Evolutionary conservation across 2,797 vertebrate species (phyloP), one percentile per base, ranked within the genome.

Genomic region (Pagetopsis macropterus): DNA sequence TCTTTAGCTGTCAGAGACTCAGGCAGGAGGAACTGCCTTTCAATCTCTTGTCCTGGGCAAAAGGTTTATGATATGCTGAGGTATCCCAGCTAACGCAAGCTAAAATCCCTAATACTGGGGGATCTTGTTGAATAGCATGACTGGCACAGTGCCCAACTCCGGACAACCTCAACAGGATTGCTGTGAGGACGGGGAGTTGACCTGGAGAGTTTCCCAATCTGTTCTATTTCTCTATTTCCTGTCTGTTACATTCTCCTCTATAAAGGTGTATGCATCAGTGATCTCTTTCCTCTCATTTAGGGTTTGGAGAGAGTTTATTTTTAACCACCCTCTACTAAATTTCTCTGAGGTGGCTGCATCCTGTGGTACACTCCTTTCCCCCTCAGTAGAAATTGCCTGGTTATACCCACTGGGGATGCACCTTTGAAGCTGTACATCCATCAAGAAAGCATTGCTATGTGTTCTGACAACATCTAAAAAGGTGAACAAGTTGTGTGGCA

Each of bases 231-330:
- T 70, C 21, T 21, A 51, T 76, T 55, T 14, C 58, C 40, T 67
- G 49, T 70, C 72, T 71, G 51, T 58, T 64, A 68, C 63, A 66
- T 65, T 74, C 33, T 37, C 15, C 55, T 13, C 76, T 65, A 23
- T 84, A 76, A 45, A 81, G 75, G 67, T 65, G 70, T 79, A 76
- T 79, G 84, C 73, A 76, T 84, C 78, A 57, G 63, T 81, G 77
- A 78, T 65, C 71, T 72, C 50, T 37, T 37, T 74, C 72, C 69
- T 68, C 51, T 87, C 67, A 66, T 64, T 64, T 62, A 65, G 78
- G 77, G 51, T 80, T 78, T 76, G 64, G 61, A 58, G 63, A 27
- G 69, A 56, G 70, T 84, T 81, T 79, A 84, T 84, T 84, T 86
- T 84, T 84, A 79, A 82, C 77, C 44, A 63, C 16, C 54, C 58